These are phyloP conservation scores for Ditula angustiorana DNA, from an alignment of 2,888 invertebrate genomes.

Conservation along the genomic window DNA sequence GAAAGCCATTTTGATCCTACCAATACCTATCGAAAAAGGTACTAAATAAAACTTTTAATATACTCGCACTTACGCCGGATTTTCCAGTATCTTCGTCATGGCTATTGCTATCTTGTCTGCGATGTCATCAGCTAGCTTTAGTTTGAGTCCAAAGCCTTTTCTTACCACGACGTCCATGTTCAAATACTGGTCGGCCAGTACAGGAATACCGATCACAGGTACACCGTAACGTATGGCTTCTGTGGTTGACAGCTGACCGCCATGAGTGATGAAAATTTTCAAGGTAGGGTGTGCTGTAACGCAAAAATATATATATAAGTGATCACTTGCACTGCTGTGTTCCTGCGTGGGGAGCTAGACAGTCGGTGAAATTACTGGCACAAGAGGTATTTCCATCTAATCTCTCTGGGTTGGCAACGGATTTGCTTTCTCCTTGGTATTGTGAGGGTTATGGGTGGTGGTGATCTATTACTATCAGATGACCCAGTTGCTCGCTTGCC, in stretches of 20 bases:
- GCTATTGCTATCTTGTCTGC: conserved; percentile 53
- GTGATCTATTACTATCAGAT: too few relatives aligned
- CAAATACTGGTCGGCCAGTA: conserved; percentile 63
- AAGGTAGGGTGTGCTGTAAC: conserved; percentile 64
- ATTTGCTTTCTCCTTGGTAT: too few relatives aligned
- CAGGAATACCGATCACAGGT: conserved; percentile 69
- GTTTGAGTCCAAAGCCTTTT: conserved; percentile 62
- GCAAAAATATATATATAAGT: conserved; percentile 9
- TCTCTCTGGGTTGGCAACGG: too few relatives aligned
- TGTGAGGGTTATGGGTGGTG: too few relatives aligned
- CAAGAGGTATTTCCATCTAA: too few relatives aligned
- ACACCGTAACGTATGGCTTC: conserved; percentile 71
- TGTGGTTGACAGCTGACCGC: conserved; percentile 69
- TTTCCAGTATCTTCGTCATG: conserved; percentile 62
- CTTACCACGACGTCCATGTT: conserved; percentile 61
- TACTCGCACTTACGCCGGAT: conserved; percentile 65
- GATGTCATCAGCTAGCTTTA: conserved; percentile 57
- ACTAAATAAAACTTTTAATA: too few relatives aligned
- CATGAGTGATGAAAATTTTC: conserved; percentile 69
- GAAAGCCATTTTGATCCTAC: too few relatives aligned
- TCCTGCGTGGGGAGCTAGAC: too few relatives aligned
- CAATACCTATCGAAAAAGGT: too few relatives aligned
- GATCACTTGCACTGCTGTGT: too few relatives aligned
- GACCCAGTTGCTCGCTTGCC: too few relatives aligned
- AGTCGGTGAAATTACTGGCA: too few relatives aligned